Evolutionary conservation across 2,113 vertebrate species (phyloP).

Genomic region (Pyxicephalus adspersus): DNA sequence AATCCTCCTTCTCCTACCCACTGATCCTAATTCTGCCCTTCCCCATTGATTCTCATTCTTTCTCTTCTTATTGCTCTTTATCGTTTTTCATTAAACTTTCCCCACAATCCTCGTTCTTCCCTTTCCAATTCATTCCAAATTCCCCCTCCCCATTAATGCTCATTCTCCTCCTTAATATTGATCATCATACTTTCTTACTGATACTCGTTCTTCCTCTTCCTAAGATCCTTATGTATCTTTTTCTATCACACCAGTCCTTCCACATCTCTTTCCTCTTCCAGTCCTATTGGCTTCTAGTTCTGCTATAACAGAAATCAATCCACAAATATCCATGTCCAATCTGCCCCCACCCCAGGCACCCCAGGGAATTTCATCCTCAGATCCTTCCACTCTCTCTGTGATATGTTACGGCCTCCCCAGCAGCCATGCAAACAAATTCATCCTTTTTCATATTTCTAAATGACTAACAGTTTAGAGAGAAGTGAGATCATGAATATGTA

Average conservation of each 20-base stretch:
- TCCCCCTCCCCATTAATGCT: no score
- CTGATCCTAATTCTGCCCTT: neutral
- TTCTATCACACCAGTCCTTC: neutral
- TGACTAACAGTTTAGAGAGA: conserved; percentile 25
- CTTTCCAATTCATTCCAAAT: no score
- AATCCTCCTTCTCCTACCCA: neutral
- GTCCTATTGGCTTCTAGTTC: no score
- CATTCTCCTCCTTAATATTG: neutral
- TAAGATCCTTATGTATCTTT: neutral
- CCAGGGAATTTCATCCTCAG: neutral
- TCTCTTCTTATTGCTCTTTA: neutral
- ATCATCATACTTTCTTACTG: neutral
- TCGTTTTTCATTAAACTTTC: no score
- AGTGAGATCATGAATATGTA: conserved; percentile 45
- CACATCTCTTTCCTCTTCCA: neutral
- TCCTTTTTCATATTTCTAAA: conserved; percentile 24
- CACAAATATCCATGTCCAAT: neutral
- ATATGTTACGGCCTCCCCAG: neutral
- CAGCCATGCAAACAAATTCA: conserved; percentile 11
- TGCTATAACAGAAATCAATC: neutral
- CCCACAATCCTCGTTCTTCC: no score
- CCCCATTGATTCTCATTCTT: neutral
- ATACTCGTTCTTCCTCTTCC: neutral
- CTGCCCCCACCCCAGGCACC: neutral
- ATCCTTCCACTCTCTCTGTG: neutral